A percentile compares a stretch with the other conserved stretches of the same genome.
Evolutionary conservation across 2,113 vertebrate genomes (phyloP).

Genomic region (Zosterops japonicus): DNA sequence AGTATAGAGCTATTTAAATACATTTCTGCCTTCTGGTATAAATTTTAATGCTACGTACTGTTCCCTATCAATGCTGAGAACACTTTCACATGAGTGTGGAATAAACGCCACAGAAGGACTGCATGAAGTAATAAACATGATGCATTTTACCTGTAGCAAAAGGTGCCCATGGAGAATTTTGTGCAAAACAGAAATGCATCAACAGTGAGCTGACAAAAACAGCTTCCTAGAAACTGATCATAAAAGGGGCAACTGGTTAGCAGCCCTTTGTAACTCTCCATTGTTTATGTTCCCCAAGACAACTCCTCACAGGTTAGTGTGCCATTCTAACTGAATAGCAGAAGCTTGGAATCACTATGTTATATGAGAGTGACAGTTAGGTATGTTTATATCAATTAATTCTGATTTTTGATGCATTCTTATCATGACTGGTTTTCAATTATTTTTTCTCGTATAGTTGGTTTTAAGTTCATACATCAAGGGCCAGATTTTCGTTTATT

Average conservation of each 20-base stretch:
- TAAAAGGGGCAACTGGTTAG: slow-evolving; percentile 16
- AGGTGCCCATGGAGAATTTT: not conserved
- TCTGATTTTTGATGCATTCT: not conserved
- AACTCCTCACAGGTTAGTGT: not conserved
- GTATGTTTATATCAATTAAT: not conserved
- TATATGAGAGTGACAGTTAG: not conserved
- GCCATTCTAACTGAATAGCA: not conserved
- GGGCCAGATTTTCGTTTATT: not conserved
- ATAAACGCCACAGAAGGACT: not conserved
- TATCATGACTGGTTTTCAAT: not conserved
- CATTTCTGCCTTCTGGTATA: not conserved
- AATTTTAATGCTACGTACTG: not conserved
- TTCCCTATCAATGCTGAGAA: not conserved
- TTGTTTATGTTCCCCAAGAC: slow-evolving; percentile 14
- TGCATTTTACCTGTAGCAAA: not conserved
- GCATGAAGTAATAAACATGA: slow-evolving; percentile 8
- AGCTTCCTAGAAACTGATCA: not conserved
- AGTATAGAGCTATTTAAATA: not conserved
- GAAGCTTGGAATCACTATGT: not conserved
- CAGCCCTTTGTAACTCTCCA: not conserved
- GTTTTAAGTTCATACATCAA: not conserved
- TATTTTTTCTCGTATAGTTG: not conserved
- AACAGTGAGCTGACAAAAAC: not conserved
- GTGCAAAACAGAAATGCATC: not conserved
- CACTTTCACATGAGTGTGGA: not conserved